These are phyloP conservation scores for Thalassaphorura encarpata DNA, from an alignment of 1,140 invertebrate species.

Conservation along the genomic window DNA sequence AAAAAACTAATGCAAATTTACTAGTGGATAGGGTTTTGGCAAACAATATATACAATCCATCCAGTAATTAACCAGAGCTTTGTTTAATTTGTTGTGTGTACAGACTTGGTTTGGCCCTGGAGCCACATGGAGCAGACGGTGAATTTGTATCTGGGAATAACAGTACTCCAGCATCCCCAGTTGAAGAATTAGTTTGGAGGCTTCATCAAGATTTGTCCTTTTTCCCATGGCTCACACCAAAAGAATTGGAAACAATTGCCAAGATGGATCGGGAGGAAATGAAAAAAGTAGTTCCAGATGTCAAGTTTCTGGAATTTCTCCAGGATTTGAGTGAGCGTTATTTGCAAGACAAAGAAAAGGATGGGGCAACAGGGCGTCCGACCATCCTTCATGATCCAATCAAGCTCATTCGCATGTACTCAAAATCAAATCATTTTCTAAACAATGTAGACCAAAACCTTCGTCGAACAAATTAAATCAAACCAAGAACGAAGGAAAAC, in stretches of 20 bases:
- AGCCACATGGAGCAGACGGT: conserved; percentile 3
- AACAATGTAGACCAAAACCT: conserved; percentile 2
- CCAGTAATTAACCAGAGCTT: too few species aligned
- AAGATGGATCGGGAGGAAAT: conserved; percentile 32
- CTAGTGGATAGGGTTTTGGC: too few species aligned
- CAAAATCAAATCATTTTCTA: conserved; percentile 21
- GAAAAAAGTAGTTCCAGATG: conserved; percentile 29
- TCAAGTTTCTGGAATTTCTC: conserved; percentile 31
- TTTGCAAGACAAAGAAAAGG: conserved; percentile 26
- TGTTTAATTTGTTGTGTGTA: not conserved
- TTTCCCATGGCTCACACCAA: conserved; percentile 31
- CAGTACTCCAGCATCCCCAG: conserved; percentile 26
- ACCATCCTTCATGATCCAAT: conserved; percentile 30
- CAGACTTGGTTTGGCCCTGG: conserved; percentile 27
- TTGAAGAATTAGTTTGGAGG: conserved; percentile 29
- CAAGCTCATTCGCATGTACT: conserved; percentile 32
- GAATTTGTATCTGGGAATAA: not conserved
- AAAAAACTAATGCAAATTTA: too few species aligned
- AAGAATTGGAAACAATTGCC: conserved; percentile 24
- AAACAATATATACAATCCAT: too few species aligned
- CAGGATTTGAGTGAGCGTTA: conserved; percentile 29
- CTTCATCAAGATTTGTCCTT: conserved; percentile 31
- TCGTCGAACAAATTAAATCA: not conserved
- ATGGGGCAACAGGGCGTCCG: not conserved
- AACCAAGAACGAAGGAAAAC: too few species aligned